phyloP scores from a whole-genome alignment of 2,888 invertebrate species.

The Ectemnius lituratus region DNA sequence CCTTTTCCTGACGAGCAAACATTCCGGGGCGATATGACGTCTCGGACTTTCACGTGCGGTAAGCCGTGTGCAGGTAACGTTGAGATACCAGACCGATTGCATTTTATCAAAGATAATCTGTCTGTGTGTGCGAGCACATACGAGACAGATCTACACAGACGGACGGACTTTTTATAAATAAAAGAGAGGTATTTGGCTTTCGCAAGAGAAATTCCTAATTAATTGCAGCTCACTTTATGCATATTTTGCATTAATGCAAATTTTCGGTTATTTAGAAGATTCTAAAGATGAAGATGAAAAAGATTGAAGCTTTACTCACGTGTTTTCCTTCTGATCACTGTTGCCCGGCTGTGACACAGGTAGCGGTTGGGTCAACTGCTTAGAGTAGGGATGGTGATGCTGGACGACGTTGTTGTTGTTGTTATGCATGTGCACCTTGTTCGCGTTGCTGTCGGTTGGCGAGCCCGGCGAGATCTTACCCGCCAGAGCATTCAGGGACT shows the following conservation, averaged over 20 bases:
- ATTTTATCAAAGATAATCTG: neutral
- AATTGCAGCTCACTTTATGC: too few relatives aligned
- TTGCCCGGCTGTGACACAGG: slow-evolving; percentile 67
- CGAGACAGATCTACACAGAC: too few relatives aligned
- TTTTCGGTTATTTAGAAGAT: neutral
- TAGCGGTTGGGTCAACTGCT: slow-evolving; percentile 68
- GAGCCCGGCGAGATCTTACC: slow-evolving; percentile 92
- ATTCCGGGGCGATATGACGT: neutral
- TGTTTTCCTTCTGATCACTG: slow-evolving; percentile 75
- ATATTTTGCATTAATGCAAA: too few relatives aligned
- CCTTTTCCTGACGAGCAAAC: neutral
- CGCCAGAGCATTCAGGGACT: slow-evolving; percentile 92
- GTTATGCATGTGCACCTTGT: slow-evolving; percentile 82
- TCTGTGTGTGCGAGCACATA: too few relatives aligned
- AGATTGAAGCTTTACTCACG: slow-evolving; percentile 64
- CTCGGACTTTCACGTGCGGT: neutral
- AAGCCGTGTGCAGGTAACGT: neutral
- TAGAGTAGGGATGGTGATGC: slow-evolving; percentile 71
- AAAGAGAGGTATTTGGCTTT: too few relatives aligned
- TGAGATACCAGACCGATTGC: neutral
- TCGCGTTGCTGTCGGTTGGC: slow-evolving; percentile 83
- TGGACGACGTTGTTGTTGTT: slow-evolving; percentile 74
- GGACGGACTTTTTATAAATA: too few relatives aligned
- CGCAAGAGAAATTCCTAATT: too few relatives aligned
- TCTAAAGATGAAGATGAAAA: neutral